phyloP scores from a whole-genome alignment of 1,140 invertebrate species.

The Xylocopa sonorina region DNA sequence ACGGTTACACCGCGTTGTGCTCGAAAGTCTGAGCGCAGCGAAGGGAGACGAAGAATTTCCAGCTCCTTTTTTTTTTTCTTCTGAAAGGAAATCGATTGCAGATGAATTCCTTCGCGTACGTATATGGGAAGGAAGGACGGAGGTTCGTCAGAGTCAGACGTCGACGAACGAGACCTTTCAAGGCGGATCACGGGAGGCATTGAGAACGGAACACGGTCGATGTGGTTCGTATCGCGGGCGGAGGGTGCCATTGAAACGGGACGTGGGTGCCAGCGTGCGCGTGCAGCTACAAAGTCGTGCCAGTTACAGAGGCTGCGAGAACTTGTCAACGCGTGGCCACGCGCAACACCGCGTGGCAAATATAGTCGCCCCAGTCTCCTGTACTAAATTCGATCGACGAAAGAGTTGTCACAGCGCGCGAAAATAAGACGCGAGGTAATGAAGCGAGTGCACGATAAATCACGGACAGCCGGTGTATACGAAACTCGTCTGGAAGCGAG shows the following conservation, averaged over 20 bases:
- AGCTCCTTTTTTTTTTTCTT: too few relatives aligned
- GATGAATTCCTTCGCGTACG: not conserved
- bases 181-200: not conserved
- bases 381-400: not conserved
- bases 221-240: not conserved
- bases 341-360: conserved; percentile 26
- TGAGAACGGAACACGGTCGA: conserved; percentile 1
- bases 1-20: too few relatives aligned
- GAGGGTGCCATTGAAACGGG: conserved; percentile 10
- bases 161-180: not conserved
- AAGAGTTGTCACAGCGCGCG: not conserved
- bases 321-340: not conserved
- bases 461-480: too few relatives aligned
- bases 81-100: too few relatives aligned
- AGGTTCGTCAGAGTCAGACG: not conserved
- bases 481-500: too few relatives aligned
- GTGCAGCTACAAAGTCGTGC: not conserved
- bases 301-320: not conserved
- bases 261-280: not conserved
- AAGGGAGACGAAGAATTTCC: too few relatives aligned
- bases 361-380: too few relatives aligned
- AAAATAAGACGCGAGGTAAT: not conserved
- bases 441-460: too few relatives aligned
- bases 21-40: too few relatives aligned
- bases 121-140: not conserved